A percentile compares a stretch with the other conserved stretches of the same genome.
Conservation (phyloP, 2,113 vertebrate genomes). For the Sula dactylatra region DNA sequence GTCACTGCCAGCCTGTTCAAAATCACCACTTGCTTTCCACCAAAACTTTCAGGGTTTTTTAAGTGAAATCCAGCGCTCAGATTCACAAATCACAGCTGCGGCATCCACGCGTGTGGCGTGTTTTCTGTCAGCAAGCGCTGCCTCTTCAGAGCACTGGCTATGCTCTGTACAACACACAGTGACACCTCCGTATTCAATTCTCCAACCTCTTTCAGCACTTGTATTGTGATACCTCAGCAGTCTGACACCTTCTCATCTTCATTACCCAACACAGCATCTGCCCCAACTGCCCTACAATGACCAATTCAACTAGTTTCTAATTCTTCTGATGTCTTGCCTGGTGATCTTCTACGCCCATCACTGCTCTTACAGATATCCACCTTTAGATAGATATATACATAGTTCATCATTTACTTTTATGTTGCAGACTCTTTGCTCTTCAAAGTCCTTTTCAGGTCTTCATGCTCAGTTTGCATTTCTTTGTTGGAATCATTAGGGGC, state of each 20-base stretch:
- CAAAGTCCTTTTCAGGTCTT: background rate
- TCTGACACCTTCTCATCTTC: background rate
- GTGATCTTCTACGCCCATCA: background rate
- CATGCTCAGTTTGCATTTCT: background rate
- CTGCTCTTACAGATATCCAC: background rate
- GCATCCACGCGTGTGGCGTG: rapidly evolving
- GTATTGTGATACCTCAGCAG: background rate
- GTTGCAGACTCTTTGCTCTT: background rate
- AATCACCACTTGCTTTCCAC: background rate
- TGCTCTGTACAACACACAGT: background rate
- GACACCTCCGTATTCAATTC: background rate
- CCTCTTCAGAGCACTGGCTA: background rate
- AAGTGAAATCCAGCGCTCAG: background rate
- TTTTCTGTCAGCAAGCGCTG: background rate
- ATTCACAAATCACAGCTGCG: background rate
- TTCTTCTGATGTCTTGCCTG: background rate
- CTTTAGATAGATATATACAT: background rate
- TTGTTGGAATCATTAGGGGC: background rate
- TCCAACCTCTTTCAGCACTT: background rate
- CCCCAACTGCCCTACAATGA: background rate
- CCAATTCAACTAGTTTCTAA: background rate
- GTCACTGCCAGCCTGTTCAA: background rate
- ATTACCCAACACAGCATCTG: background rate
- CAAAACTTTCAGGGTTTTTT: background rate
- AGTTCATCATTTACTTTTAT: background rate